phyloP scores from a whole-genome alignment of 2,888 invertebrate genomes.

The Limnephilus auricula region DNA sequence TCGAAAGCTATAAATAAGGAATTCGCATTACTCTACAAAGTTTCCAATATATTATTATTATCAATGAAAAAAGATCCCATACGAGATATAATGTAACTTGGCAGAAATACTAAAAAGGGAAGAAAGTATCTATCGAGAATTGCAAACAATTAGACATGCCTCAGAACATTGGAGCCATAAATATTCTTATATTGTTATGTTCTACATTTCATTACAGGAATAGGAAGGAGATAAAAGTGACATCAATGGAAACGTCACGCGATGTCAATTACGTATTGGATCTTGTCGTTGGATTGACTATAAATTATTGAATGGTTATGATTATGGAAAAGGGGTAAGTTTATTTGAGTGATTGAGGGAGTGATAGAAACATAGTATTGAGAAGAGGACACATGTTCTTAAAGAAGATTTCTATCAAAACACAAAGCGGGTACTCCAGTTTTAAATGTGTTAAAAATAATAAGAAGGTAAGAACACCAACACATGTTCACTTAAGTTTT shows the following conservation, averaged over 20 bases:
- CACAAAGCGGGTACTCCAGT: neutral
- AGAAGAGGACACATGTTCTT: neutral
- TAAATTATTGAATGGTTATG: neutral
- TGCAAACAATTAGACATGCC: slow-evolving; percentile 26
- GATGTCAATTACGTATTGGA: slow-evolving; percentile 1
- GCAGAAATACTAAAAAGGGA: slow-evolving; percentile 12
- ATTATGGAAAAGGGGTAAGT: slow-evolving; percentile 12
- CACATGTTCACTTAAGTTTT: too few relatives aligned
- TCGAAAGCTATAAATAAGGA: slow-evolving; percentile 40
- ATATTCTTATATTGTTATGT: slow-evolving; percentile 39
- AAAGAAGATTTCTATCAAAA: neutral
- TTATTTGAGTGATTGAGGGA: neutral
- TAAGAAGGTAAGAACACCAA: too few relatives aligned
- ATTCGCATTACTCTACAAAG: slow-evolving; percentile 12
- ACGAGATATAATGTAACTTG: slow-evolving; percentile 10
- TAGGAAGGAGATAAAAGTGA: neutral
- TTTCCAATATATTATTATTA: neutral
- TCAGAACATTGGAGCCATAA: slow-evolving; percentile 11
- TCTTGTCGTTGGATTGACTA: neutral
- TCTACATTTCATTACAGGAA: neutral
- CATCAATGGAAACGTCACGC: neutral
- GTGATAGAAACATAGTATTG: neutral
- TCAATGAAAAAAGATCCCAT: neutral
- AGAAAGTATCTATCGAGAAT: slow-evolving; percentile 15
- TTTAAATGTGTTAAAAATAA: too few relatives aligned